Conservation (phyloP, 1,140 invertebrate species). For the Zaprionus capensis region DNA sequence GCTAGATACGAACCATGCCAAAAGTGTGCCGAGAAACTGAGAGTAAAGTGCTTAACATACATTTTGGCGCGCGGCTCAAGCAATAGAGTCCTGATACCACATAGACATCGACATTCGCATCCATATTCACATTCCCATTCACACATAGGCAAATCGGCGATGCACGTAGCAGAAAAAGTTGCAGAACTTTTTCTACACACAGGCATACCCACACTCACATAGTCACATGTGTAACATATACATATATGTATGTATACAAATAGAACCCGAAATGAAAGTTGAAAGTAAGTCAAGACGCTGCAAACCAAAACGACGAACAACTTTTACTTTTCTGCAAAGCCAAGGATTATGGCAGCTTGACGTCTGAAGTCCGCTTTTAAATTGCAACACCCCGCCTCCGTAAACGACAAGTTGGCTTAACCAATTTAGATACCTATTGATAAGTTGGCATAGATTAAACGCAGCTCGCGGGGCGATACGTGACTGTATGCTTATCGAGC, state of each 20-base stretch:
- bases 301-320: slow-evolving; percentile 42
- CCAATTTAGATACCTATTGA: slow-evolving; percentile 43
- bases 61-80: slow-evolving; percentile 62
- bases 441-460: not conserved
- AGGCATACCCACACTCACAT: slow-evolving; percentile 1
- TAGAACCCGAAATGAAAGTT: slow-evolving; percentile 58
- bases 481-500: slow-evolving; percentile 26
- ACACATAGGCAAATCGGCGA: slow-evolving; percentile 61
- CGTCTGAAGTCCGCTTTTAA: slow-evolving; percentile 26
- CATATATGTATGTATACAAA: not conserved
- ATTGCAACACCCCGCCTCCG: not conserved
- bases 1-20: slow-evolving; percentile 60
- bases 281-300: slow-evolving; percentile 74
- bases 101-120: slow-evolving; percentile 14
- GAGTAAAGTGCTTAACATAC: slow-evolving; percentile 78
- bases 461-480: slow-evolving; percentile 20
- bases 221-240: not conserved
- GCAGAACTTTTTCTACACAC: slow-evolving; percentile 47
- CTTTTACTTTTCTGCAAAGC: slow-evolving; percentile 62
- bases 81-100: slow-evolving; percentile 10
- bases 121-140: slow-evolving; percentile 24
- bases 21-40: slow-evolving; percentile 64
- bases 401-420: slow-evolving; percentile 2
- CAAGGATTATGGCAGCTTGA: slow-evolving; percentile 49
- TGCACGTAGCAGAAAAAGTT: slow-evolving; percentile 74